phyloP scores from a whole-genome alignment of 2,888 invertebrate species.

The Philhelius pedissequus region DNA sequence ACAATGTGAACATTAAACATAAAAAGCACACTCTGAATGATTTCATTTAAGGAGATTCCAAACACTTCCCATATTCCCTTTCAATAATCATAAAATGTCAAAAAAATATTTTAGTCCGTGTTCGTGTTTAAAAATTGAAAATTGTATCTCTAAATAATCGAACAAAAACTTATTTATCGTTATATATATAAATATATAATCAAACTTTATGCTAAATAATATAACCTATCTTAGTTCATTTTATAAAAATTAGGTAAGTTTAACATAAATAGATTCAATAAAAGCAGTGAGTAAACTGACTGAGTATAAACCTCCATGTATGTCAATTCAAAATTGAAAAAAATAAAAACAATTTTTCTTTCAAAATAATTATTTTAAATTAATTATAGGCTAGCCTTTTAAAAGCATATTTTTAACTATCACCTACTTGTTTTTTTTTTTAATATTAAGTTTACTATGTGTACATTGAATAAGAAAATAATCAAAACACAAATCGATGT shows the following conservation, averaged over 20 bases:
- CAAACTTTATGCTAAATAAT: neutral
- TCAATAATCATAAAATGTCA: neutral
- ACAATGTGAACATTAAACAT: too few species aligned
- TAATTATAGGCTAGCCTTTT: neutral
- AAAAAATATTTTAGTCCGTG: neutral
- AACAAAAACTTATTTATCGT: neutral
- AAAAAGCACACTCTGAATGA: neutral
- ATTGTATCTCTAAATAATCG: neutral
- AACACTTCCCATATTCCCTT: neutral
- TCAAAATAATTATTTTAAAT: neutral
- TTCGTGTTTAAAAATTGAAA: constrained; percentile 18
- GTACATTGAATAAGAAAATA: too few species aligned
- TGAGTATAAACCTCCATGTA: neutral
- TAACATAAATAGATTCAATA: neutral
- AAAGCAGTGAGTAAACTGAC: neutral
- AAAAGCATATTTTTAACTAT: neutral
- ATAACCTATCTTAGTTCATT: neutral
- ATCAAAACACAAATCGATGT: too few species aligned
- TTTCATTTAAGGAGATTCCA: neutral
- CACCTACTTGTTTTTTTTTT: too few species aligned
- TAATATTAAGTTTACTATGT: too few species aligned
- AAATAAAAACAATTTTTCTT: neutral
- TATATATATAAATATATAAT: neutral
- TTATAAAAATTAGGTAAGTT: neutral
- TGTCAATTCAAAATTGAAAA: constrained; percentile 6